These are phyloP conservation scores for Syngnathus scovelli DNA, from an alignment of 2,113 vertebrate genomes.

Conservation along the genomic window DNA sequence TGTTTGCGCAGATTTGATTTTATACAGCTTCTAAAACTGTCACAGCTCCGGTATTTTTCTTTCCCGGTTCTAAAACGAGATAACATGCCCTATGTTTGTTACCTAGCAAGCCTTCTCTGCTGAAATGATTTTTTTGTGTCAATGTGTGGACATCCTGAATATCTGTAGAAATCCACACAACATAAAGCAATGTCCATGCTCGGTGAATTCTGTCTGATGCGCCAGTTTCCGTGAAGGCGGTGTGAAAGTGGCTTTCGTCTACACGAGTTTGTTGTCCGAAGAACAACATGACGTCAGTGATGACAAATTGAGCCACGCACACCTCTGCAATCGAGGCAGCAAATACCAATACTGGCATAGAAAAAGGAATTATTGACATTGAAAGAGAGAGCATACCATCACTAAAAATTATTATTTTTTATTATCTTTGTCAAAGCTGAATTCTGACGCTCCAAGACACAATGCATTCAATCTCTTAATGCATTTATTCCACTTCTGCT, in stretches of 20 bases:
- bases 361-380: no score
- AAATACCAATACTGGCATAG: not conserved
- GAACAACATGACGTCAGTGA: not conserved
- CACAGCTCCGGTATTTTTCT: no score
- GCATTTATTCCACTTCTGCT: constrained; percentile 33
- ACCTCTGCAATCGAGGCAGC: not conserved
- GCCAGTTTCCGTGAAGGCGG: not conserved
- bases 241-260: not conserved
- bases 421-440: not conserved
- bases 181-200: not conserved
- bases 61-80: no score
- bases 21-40: no score
- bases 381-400: no score
- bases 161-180: no score
- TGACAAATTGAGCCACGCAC: not conserved
- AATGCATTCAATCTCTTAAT: constrained; percentile 13
- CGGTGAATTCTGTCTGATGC: not conserved
- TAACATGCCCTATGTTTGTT: no score
- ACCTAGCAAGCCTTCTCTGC: no score
- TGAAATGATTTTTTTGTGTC: no score
- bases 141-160: no score
- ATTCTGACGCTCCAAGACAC: not conserved
- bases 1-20: no score
- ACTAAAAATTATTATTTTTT: no score
- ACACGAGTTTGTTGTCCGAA: not conserved